Percentiles rank a stretch among this genome's conserved stretches.
Evolutionary conservation across 2,113 vertebrate genomes (phyloP).

Genomic region (Clarias batrachus): DNA sequence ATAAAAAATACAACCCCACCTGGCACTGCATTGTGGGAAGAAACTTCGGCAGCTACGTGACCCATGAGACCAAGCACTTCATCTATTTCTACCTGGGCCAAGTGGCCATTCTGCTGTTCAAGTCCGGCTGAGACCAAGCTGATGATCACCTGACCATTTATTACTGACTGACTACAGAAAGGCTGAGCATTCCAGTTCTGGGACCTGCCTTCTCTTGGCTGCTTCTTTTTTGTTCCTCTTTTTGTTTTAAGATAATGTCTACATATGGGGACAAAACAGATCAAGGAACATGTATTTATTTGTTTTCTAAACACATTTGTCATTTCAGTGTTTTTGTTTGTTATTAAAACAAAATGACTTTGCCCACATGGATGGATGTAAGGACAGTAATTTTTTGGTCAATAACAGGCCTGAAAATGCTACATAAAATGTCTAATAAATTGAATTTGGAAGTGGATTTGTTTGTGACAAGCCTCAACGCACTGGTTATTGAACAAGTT

Average conservation of each 20-base stretch:
- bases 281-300: slow-evolving; percentile 75
- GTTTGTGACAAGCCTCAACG: background rate
- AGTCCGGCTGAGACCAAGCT: slow-evolving; percentile 82
- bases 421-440: background rate
- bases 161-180: slow-evolving; percentile 70
- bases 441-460: background rate
- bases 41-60: slow-evolving; percentile 98
- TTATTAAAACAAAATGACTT: slow-evolving; percentile 68
- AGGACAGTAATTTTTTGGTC: slow-evolving; percentile 10
- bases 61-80: slow-evolving; percentile 98
- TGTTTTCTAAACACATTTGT: slow-evolving; percentile 70
- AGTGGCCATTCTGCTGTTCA: slow-evolving; percentile 96
- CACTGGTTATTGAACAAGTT: background rate
- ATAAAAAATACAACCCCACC: slow-evolving; percentile 98
- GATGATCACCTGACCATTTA: slow-evolving; percentile 58
- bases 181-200: slow-evolving; percentile 78
- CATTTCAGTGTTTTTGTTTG: slow-evolving; percentile 56
- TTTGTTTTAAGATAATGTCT: slow-evolving; percentile 66
- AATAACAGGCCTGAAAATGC: background rate
- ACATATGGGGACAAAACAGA: slow-evolving; percentile 62
- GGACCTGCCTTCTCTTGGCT: slow-evolving; percentile 82
- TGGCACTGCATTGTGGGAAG: slow-evolving; percentile 99
- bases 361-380: slow-evolving; percentile 54
- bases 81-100: slow-evolving; percentile 99
- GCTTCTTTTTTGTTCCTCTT: slow-evolving; percentile 66